Evolutionary conservation across 2,113 vertebrate genomes (phyloP).

Genomic region (Syngnathoides biaculeatus): DNA sequence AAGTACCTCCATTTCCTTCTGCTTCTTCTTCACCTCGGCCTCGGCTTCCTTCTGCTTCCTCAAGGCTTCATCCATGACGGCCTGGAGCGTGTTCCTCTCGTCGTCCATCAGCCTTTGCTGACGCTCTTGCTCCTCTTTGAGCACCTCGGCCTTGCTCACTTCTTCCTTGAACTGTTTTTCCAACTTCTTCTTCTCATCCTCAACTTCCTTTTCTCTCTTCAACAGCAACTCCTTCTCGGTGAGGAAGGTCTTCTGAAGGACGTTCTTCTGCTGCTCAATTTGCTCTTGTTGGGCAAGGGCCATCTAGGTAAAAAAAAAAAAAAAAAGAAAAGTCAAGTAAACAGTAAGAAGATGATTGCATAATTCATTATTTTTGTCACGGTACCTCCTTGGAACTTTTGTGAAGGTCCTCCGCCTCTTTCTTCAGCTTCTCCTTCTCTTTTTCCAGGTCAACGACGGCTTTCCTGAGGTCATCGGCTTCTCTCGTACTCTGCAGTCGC

Average conservation of each 20-base stretch:
- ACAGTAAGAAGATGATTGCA: background rate
- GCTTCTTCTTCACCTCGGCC: conserved; percentile 80
- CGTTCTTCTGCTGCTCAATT: conserved; percentile 82
- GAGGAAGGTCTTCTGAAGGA: conserved; percentile 84
- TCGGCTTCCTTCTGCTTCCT: conserved; percentile 85
- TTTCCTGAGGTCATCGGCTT: conserved; percentile 78
- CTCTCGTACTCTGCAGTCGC: conserved; percentile 83
- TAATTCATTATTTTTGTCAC: conserved; percentile 14
- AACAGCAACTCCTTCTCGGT: conserved; percentile 84
- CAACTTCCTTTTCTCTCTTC: conserved; percentile 84
- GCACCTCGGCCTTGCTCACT: conserved; percentile 81
- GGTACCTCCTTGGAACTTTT: conserved; percentile 91
- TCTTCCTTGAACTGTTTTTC: conserved; percentile 86
- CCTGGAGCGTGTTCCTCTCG: conserved; percentile 81
- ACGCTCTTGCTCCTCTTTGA: conserved; percentile 82
- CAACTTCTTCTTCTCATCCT: conserved; percentile 87
- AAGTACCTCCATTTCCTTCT: conserved; percentile 84
- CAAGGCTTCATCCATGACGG: conserved; percentile 81
- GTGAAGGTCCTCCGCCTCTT: conserved; percentile 82
- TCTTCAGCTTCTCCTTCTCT: conserved; percentile 85
- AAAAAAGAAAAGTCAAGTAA: conserved; percentile 14
- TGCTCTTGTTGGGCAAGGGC: conserved; percentile 82
- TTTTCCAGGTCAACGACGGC: conserved; percentile 83
- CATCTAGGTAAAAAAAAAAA: conserved; percentile 72
- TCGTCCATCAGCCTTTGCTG: conserved; percentile 83